Evolutionary conservation across 2,113 vertebrate genomes (phyloP).

Genomic region (Neotragus moschatus): DNA sequence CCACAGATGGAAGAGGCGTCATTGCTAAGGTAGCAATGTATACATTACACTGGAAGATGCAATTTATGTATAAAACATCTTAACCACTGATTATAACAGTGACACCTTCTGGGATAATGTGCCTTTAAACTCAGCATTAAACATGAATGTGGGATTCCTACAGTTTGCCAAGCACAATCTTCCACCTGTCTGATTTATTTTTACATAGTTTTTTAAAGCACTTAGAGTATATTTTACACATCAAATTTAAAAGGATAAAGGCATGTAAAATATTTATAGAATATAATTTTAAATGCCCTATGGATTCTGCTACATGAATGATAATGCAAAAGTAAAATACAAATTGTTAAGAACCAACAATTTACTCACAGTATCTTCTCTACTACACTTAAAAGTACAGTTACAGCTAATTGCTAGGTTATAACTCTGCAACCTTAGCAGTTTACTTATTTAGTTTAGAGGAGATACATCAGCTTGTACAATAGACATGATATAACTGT

Average conservation of each 20-base stretch:
- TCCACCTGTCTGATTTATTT: neutral
- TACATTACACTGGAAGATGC: neutral
- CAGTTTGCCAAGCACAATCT: neutral
- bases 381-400: no score
- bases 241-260: neutral
- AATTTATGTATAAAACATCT: conserved; percentile 15
- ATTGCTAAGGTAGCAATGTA: neutral
- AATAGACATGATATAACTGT: neutral
- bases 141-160: neutral
- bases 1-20: neutral
- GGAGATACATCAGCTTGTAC: neutral
- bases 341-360: neutral
- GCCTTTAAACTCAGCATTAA: neutral
- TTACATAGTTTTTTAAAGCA: neutral
- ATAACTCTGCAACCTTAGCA: neutral
- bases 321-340: neutral
- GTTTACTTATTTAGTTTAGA: neutral
- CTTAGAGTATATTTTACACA: neutral
- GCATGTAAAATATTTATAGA: neutral
- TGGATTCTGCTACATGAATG: neutral
- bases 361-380: no score
- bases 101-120: neutral
- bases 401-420: neutral
- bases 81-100: conserved; percentile 1
- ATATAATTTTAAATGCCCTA: neutral